A percentile compares a stretch with the other conserved stretches of the same genome.
Evolutionary conservation across 2,113 vertebrate species (phyloP).

Genomic region (Acrocephalus arundinaceus): DNA sequence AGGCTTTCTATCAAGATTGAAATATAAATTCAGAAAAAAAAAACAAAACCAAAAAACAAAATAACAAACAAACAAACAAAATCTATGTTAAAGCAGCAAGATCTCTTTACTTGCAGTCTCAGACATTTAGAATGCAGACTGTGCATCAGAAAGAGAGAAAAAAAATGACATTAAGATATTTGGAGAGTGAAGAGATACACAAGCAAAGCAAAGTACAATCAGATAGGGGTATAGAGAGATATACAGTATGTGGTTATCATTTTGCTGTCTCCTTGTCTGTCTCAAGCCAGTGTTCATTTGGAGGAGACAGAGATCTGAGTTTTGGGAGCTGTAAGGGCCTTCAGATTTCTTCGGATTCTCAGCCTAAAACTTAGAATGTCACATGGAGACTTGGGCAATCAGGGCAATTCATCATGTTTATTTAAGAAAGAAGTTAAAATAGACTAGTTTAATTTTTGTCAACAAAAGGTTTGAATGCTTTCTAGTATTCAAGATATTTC

Average conservation of each 20-base stretch:
- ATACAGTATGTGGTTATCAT: too few species aligned
- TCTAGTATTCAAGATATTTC: neutral
- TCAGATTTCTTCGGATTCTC: neutral
- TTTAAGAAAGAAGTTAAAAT: neutral
- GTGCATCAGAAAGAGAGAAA: neutral
- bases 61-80: neutral
- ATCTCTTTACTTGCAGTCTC: neutral
- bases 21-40: neutral
- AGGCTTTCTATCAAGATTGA: neutral
- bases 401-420: neutral
- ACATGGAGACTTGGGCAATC: neutral
- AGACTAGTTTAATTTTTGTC: neutral
- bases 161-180: neutral
- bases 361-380: neutral
- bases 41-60: neutral
- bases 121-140: neutral
- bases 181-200: neutral
- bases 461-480: neutral
- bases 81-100: neutral
- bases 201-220: neutral
- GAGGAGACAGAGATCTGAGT: neutral
- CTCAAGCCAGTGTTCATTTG: neutral
- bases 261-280: too few species aligned
- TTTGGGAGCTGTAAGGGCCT: neutral
- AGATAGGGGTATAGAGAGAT: neutral